These are phyloP conservation scores for Uromys caudimaculatus DNA, from an alignment of 2,797 vertebrate genomes.

Conservation along the genomic window DNA sequence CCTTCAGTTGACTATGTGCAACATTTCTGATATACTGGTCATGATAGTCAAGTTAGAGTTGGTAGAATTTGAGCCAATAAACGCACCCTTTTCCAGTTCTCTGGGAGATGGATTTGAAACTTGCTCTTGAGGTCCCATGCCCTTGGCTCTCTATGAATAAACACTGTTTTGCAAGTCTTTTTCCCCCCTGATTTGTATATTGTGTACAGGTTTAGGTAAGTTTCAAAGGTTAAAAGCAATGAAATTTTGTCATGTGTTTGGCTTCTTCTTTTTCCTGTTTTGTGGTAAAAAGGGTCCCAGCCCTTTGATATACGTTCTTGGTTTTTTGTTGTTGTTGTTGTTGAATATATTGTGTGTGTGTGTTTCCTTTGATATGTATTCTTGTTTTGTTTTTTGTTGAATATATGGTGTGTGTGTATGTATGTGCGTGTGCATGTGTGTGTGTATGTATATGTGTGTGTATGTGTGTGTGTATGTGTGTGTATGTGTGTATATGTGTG, in stretches of 20 bases:
- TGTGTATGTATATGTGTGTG: no score
- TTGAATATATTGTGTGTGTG: neutral
- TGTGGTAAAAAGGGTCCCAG: neutral
- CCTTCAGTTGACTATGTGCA: neutral
- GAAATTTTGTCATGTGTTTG: conserved; percentile 40
- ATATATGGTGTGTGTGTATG: neutral
- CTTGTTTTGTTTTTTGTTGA: neutral
- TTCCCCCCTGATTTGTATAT: neutral
- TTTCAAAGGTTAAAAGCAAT: conserved; percentile 8
- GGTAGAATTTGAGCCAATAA: neutral
- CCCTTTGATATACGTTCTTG: neutral
- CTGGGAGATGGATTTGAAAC: neutral
- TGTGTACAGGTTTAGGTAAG: neutral
- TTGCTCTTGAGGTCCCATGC: neutral
- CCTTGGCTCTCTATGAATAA: neutral
- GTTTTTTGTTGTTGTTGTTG: neutral
- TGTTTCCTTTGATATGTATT: no score
- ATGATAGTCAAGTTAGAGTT: neutral
- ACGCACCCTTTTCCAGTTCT: neutral
- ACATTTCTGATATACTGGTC: neutral
- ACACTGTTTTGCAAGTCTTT: neutral
- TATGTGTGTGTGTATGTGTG: no score
- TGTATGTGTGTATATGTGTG: no score
- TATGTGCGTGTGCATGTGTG: no score
- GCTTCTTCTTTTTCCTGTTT: neutral